A percentile compares a stretch with the other conserved stretches of the same genome.
Evolutionary conservation across 2,113 vertebrate genomes (phyloP).

Genomic region (Thalassarche chlororhynchos): DNA sequence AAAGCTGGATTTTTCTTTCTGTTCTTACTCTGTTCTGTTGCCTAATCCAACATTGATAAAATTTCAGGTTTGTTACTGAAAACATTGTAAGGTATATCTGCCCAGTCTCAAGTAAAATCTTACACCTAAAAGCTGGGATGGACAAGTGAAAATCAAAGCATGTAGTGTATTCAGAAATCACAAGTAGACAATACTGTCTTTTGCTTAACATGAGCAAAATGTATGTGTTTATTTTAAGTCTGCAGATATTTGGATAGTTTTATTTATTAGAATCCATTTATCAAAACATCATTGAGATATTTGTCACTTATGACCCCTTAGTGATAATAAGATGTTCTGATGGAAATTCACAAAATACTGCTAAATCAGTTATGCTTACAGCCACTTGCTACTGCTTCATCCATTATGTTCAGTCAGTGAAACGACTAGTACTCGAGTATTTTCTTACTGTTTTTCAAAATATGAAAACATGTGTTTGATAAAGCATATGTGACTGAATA

Average conservation of each 20-base stretch:
- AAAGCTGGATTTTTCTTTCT: neutral
- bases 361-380: neutral
- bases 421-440: neutral
- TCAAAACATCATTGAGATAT: neutral
- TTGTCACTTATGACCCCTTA: neutral
- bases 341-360: neutral
- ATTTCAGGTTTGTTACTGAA: slow-evolving; percentile 29
- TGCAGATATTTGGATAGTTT: neutral
- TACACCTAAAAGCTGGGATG: neutral
- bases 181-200: neutral
- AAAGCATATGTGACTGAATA: neutral
- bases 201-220: neutral
- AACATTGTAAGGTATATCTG: neutral
- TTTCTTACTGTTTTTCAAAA: neutral
- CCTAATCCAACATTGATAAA: neutral
- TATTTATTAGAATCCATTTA: slow-evolving; percentile 1
- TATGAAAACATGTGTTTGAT: neutral
- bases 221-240: neutral
- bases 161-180: neutral
- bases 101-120: neutral
- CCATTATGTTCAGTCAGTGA: neutral
- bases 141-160: neutral
- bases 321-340: neutral
- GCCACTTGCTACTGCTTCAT: neutral
- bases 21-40: neutral